These are phyloP conservation scores for Butastur rufipennis DNA, from an alignment of 2,113 vertebrate species.

Conservation along the genomic window DNA sequence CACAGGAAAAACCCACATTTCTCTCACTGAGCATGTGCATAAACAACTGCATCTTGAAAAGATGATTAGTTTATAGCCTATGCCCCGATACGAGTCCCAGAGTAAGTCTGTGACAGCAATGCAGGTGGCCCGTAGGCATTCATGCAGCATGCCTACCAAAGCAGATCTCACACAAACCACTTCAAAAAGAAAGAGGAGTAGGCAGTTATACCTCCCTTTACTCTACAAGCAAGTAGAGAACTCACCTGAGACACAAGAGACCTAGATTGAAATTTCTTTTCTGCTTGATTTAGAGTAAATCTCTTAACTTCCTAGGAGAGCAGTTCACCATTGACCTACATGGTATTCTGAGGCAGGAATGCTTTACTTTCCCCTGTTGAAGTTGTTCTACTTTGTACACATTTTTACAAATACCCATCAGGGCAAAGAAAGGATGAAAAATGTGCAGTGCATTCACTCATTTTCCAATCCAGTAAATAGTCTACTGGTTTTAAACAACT, in stretches of 20 bases:
- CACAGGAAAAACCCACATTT: neutral
- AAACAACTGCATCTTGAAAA: neutral
- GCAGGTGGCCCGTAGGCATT: neutral
- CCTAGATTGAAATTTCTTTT: neutral
- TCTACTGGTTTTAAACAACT: neutral
- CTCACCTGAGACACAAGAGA: neutral
- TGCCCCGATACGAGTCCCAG: neutral
- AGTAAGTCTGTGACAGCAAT: neutral
- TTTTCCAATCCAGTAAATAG: neutral
- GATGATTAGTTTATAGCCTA: no score
- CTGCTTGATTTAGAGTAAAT: neutral
- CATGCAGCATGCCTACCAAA: neutral
- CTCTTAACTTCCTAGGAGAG: neutral
- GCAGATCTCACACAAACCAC: neutral
- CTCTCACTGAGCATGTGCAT: neutral
- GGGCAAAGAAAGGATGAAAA: neutral
- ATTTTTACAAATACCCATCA: neutral
- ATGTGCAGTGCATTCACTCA: neutral
- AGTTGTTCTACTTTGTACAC: neutral
- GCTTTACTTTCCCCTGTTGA: neutral
- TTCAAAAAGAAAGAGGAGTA: neutral
- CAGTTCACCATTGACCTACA: neutral
- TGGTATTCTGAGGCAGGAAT: neutral
- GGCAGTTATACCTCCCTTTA: neutral
- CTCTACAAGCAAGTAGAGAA: neutral